Evolutionary conservation across 2,113 vertebrate species (phyloP), one percentile per base, ranked within the genome.

Genomic region (Ochotona curzoniae): DNA sequence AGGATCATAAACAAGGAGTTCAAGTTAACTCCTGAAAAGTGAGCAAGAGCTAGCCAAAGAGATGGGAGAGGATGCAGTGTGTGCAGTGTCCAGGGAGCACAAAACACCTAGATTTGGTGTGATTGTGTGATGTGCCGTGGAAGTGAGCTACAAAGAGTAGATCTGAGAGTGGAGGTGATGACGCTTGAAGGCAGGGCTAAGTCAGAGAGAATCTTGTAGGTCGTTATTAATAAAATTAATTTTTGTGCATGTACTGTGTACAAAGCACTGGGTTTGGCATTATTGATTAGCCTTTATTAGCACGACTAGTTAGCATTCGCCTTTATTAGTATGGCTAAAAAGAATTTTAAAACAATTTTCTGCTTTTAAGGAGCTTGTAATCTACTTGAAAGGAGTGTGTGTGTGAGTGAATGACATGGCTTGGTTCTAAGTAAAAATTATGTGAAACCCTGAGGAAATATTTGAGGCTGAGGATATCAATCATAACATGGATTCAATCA

Each of bases 291-390:
- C 38, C 38, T 44, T 44, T 44, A 44, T 44, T 44, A 44, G 6
- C 6, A 44, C 6, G 38, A 44, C 38, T 44, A 44, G 38, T 44
- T 44, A 44, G 38, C 6, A 44, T 44, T 44, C 3, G 38, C 38
- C 38, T 44, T 44, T 44, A 44, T 44, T 44, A 44, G 38, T 44
- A 57, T 57, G 54, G 54, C 18, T 60, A 4, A 47, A 86, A 69
- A 17, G 66, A 23, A 82, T 86, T 60, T 79, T 70, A 79, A 51
- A 32, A 44, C 15, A 61, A 63, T 82, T 84, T 12, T 54, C 47
- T 71, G 18, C 12, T 26, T 83, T 79, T 91, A 75, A 91, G 90
- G 89, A 80, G 30, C 14, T 83, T 76, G 71, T 73, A 38, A 75
- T 81, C 15, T 76, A 83, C 32, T 35, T 44, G 23, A 15, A 11